phyloP scores from a whole-genome alignment of 1,140 invertebrate species.

The Diorhabda sublineata region DNA sequence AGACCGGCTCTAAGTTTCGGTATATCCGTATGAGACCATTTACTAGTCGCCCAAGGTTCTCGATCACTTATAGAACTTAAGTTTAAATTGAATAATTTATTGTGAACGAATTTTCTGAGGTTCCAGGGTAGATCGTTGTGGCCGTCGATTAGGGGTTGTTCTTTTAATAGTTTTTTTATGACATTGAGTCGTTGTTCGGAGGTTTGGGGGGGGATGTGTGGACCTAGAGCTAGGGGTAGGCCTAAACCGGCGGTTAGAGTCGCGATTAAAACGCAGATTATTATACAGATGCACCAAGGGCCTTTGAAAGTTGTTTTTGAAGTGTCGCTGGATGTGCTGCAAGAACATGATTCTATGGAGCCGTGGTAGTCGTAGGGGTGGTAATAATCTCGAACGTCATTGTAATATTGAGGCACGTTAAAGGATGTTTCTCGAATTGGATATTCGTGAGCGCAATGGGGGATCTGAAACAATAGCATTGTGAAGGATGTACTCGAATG shows the following conservation, averaged over 20 bases:
- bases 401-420: constrained; percentile 38
- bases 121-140: constrained; percentile 89
- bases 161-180: constrained; percentile 52
- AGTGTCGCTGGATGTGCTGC: constrained; percentile 36
- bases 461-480: constrained; percentile 30
- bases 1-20: constrained; percentile 73
- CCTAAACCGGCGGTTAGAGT: constrained; percentile 40
- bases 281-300: constrained; percentile 43
- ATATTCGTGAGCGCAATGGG: constrained; percentile 31
- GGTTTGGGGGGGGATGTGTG: constrained; percentile 29
- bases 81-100: constrained; percentile 75
- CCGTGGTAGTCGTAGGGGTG: constrained; percentile 32
- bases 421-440: constrained; percentile 36
- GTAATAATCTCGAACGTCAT: constrained; percentile 30
- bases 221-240: constrained; percentile 39
- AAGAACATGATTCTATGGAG: constrained; percentile 39
- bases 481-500: no score
- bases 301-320: constrained; percentile 30
- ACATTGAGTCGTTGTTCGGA: constrained; percentile 35
- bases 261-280: constrained; percentile 41
- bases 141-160: constrained; percentile 63
- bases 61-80: constrained; percentile 67
- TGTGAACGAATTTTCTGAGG: constrained; percentile 75
- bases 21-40: constrained; percentile 87
- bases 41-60: constrained; percentile 73